Conservation (phyloP, 2,113 vertebrate species). For the chimpanzee (Pan troglodytes) region NHGRI_mPanTro3-v2.1_pri NC_072409.2:69295501-69296000, state of each 20-base stretch:
- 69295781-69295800: background rate
- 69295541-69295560: background rate
- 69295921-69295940: no score
- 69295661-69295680: background rate
- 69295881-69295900: background rate
- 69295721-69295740: background rate
- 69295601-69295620: background rate
- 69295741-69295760: background rate
- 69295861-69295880: background rate
- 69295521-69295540: background rate
- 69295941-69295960: no score
- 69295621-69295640: background rate
- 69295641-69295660: background rate
- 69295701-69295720: background rate
- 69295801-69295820: background rate
- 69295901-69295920: no score
- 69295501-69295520: background rate
- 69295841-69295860: background rate
- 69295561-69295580: background rate
- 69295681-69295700: background rate
- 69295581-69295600: background rate
- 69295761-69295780: background rate
- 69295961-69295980: no score
- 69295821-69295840: background rate
- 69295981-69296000: no score